Conservation (phyloP, 1,140 invertebrate genomes). For the Tetragonula clypearis region DNA sequence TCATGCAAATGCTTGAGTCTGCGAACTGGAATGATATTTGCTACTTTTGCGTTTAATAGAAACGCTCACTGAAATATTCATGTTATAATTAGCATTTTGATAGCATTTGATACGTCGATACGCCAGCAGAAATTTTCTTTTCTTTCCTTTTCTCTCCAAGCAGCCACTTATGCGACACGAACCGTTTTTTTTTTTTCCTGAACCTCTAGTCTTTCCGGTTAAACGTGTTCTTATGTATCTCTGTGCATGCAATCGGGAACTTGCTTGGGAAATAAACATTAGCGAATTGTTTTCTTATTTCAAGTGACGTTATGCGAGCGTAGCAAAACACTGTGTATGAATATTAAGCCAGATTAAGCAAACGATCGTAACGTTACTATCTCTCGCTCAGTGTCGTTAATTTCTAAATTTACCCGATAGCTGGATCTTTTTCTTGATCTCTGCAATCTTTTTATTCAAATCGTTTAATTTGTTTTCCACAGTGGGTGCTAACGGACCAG, state of each 20-base stretch:
- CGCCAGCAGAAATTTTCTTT: background rate
- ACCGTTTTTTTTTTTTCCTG: constrained; percentile 6
- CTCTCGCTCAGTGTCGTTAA: background rate
- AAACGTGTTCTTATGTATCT: constrained; percentile 61
- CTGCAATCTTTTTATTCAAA: constrained; percentile 89
- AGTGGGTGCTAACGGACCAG: constrained; percentile 57
- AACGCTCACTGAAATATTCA: constrained; percentile 22
- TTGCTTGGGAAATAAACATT: constrained; percentile 50
- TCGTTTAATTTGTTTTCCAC: constrained; percentile 83
- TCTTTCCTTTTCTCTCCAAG: too few species aligned
- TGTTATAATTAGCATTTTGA: constrained; percentile 33
- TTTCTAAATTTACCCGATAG: constrained; percentile 84
- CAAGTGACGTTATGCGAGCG: background rate
- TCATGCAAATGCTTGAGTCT: background rate
- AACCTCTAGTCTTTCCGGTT: constrained; percentile 59
- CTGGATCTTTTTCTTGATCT: constrained; percentile 91
- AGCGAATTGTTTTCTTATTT: constrained; percentile 46
- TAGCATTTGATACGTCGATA: constrained; percentile 27
- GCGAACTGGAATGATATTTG: background rate
- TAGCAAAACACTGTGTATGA: constrained; percentile 18
- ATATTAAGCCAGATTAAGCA: constrained; percentile 47
- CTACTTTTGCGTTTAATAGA: constrained; percentile 9
- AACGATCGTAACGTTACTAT: constrained; percentile 10
- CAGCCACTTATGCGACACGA: constrained; percentile 43
- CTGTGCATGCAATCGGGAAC: constrained; percentile 49